Evolutionary conservation across 2,888 invertebrate species (phyloP).

Genomic region (Panzeria rudis): DNA sequence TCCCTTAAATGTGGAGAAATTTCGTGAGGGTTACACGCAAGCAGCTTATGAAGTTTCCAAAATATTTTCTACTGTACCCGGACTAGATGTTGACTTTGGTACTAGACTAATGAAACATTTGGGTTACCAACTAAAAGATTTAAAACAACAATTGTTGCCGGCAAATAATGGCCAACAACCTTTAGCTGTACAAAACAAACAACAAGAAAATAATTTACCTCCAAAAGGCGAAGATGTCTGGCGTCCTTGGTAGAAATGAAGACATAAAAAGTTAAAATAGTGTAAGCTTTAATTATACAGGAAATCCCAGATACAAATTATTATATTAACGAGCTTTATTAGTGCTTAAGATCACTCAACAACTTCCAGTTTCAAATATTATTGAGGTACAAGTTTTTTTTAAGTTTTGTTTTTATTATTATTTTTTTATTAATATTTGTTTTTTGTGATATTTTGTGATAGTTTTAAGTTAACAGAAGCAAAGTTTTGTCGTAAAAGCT

Average conservation of each 20-base stretch:
- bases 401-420: slow-evolving; percentile 45
- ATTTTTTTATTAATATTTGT: slow-evolving; percentile 73
- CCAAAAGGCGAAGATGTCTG: slow-evolving; percentile 78
- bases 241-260: slow-evolving; percentile 78
- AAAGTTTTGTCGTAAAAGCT: slow-evolving; percentile 47
- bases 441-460: slow-evolving; percentile 79
- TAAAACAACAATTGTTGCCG: slow-evolving; percentile 74
- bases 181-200: background rate
- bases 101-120: slow-evolving; percentile 95
- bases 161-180: slow-evolving; percentile 28
- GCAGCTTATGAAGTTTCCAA: slow-evolving; percentile 95
- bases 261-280: background rate
- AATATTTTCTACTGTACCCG: slow-evolving; percentile 92
- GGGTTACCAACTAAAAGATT: slow-evolving; percentile 90
- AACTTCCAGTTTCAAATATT: slow-evolving; percentile 58
- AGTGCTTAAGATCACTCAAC: slow-evolving; percentile 62
- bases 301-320: slow-evolving; percentile 45
- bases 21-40: slow-evolving; percentile 94
- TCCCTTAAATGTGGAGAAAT: slow-evolving; percentile 89
- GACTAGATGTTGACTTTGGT: slow-evolving; percentile 92
- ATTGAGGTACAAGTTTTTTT: slow-evolving; percentile 57
- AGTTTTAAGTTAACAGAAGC: slow-evolving; percentile 78
- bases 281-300: slow-evolving; percentile 42
- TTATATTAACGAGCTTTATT: slow-evolving; percentile 73
- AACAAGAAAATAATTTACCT: slow-evolving; percentile 56